These are phyloP conservation scores for Crax fasciolata DNA, from an alignment of 2,797 vertebrate species.

Conservation along the genomic window DNA sequence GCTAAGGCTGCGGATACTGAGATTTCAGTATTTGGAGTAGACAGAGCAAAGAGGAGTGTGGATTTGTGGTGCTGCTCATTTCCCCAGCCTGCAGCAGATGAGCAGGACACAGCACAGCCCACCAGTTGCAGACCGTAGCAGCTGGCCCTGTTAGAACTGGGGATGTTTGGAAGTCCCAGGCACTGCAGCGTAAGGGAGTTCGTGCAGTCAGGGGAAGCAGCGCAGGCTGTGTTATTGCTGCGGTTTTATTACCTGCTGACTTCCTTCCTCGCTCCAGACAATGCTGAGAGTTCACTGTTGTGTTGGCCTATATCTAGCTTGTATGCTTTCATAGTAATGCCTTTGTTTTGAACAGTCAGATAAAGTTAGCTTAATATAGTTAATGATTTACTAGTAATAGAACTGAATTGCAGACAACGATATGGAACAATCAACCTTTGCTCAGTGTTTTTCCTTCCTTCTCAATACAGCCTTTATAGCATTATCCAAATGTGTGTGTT, in stretches of 20 bases:
- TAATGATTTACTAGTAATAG: conserved; percentile 63
- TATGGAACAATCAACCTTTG: conserved; percentile 51
- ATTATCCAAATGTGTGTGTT: not conserved
- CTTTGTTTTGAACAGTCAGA: conserved; percentile 17
- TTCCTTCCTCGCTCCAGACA: not conserved
- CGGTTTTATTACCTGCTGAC: not conserved
- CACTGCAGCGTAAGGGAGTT: not conserved
- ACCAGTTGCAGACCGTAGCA: not conserved
- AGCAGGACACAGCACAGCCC: accelerated
- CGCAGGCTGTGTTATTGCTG: not conserved
- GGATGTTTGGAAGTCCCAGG: not conserved
- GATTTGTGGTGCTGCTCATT: not conserved
- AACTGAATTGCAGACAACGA: conserved; percentile 42
- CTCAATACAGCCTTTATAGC: conserved; percentile 25
- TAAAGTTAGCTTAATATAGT: conserved; percentile 32
- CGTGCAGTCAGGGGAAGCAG: not conserved
- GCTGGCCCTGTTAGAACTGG: accelerated
- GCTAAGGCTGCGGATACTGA: not conserved
- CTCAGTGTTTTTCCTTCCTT: not conserved
- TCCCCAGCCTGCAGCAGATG: not conserved
- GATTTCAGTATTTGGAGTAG: not conserved
- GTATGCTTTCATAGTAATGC: not conserved
- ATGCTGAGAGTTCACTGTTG: not conserved
- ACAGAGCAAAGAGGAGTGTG: not conserved
- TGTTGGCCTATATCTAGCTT: not conserved